Evolutionary conservation across 2,888 invertebrate genomes (phyloP).

Genomic region (Oxystoma pomonae): DNA sequence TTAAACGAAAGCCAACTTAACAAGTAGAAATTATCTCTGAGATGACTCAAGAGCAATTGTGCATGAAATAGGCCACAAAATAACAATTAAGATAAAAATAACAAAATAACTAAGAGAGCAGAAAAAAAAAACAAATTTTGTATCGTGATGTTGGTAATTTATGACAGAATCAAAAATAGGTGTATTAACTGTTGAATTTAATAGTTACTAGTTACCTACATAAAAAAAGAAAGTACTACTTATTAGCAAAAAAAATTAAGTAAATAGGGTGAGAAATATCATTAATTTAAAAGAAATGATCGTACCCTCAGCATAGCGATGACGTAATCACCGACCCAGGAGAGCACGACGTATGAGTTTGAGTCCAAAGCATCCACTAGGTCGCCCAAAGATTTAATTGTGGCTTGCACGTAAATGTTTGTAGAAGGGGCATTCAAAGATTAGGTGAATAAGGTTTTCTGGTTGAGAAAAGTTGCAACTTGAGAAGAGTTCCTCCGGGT

Average conservation of each 20-base stretch:
- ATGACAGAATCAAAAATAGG: too few relatives aligned
- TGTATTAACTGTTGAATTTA: too few relatives aligned
- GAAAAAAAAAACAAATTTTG: too few relatives aligned
- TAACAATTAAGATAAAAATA: too few relatives aligned
- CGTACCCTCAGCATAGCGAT: neutral
- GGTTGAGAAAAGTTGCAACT: neutral
- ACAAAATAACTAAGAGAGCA: too few relatives aligned
- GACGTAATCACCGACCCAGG: neutral
- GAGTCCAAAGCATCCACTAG: neutral
- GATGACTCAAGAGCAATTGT: too few relatives aligned
- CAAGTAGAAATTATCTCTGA: too few relatives aligned
- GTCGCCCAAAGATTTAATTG: neutral
- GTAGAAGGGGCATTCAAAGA: neutral
- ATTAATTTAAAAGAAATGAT: neutral
- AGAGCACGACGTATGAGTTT: neutral
- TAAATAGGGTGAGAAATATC: neutral
- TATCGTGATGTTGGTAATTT: too few relatives aligned
- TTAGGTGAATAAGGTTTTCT: neutral
- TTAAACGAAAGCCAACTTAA: too few relatives aligned
- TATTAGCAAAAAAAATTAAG: neutral
- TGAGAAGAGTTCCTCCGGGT: neutral
- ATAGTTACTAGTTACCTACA: neutral
- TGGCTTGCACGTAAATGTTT: neutral
- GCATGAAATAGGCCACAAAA: too few relatives aligned
- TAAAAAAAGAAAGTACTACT: neutral